Evolutionary conservation across 2,888 invertebrate genomes (phyloP).

Genomic region (Orchesella flavescens): DNA sequence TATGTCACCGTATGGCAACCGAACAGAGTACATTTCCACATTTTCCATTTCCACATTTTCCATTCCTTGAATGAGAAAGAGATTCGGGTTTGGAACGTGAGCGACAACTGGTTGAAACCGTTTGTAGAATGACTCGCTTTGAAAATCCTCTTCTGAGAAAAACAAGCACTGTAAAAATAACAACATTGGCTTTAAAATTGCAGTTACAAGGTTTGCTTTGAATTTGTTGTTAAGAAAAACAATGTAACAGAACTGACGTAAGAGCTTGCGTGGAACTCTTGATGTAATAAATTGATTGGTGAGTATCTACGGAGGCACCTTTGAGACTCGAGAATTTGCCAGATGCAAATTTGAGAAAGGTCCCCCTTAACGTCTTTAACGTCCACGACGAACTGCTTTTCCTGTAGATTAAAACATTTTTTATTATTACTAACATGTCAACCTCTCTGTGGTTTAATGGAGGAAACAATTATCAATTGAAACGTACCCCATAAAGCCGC

Average conservation of each 20-base stretch:
- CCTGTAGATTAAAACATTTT: neutral
- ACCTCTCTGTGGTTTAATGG: too few species aligned
- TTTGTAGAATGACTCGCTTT: constrained; percentile 1
- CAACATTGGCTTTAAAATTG: neutral
- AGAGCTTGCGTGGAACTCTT: constrained; percentile 30
- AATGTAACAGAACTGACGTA: constrained; percentile 4
- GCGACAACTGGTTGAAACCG: constrained; percentile 23
- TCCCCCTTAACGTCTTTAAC: neutral
- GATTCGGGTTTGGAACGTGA: neutral
- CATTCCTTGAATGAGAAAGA: neutral
- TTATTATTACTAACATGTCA: too few species aligned
- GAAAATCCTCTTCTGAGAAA: constrained; percentile 38
- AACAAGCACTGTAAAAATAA: constrained; percentile 12
- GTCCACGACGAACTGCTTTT: constrained; percentile 9
- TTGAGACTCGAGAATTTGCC: neutral
- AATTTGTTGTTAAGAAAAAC: too few species aligned
- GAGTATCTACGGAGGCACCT: constrained; percentile 15
- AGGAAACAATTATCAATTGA: too few species aligned
- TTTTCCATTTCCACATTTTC: too few species aligned
- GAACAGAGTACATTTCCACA: constrained; percentile 2
- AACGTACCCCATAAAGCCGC: neutral
- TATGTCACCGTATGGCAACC: constrained; percentile 17
- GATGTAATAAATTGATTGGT: constrained; percentile 3
- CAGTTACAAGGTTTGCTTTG: neutral
- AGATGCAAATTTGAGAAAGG: constrained; percentile 16